phyloP scores from a whole-genome alignment of 2,113 vertebrate genomes.

The Benitochromis conjunctus region DNA sequence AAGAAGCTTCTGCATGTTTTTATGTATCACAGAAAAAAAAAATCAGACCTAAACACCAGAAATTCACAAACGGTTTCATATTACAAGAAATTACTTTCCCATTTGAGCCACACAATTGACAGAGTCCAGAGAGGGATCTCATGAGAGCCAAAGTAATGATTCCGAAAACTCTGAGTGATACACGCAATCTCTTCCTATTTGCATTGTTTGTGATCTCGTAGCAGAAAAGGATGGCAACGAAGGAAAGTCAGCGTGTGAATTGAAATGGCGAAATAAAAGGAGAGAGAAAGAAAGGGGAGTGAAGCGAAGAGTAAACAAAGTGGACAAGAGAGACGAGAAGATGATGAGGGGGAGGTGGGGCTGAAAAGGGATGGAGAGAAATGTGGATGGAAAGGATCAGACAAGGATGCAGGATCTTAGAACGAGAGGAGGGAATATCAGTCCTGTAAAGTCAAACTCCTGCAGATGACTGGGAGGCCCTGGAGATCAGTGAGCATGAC shows the following conservation, averaged over 20 bases:
- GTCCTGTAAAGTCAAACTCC: slow-evolving; percentile 25
- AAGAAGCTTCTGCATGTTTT: neutral
- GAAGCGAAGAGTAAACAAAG: slow-evolving; percentile 27
- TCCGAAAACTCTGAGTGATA: neutral
- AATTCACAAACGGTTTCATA: neutral
- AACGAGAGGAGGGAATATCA: slow-evolving; percentile 14
- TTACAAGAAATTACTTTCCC: neutral
- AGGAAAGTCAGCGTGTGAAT: neutral
- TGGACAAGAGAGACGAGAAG: slow-evolving; percentile 2
- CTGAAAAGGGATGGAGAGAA: slow-evolving; percentile 21
- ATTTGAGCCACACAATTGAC: neutral
- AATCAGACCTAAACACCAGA: neutral
- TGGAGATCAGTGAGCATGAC: slow-evolving; percentile 35
- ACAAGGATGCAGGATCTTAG: slow-evolving; percentile 32
- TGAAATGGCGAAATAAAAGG: neutral
- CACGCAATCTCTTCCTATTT: neutral
- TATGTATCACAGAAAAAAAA: neutral
- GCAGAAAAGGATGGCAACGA: neutral
- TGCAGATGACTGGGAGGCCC: slow-evolving; percentile 37
- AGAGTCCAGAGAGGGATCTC: neutral
- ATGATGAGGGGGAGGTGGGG: slow-evolving; percentile 25
- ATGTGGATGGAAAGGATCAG: slow-evolving; percentile 38
- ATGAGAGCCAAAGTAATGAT: neutral
- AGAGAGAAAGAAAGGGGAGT: neutral
- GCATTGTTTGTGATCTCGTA: neutral